Evolutionary conservation across 2,113 vertebrate species (phyloP).

Genomic region (Gavialis gangeticus): DNA sequence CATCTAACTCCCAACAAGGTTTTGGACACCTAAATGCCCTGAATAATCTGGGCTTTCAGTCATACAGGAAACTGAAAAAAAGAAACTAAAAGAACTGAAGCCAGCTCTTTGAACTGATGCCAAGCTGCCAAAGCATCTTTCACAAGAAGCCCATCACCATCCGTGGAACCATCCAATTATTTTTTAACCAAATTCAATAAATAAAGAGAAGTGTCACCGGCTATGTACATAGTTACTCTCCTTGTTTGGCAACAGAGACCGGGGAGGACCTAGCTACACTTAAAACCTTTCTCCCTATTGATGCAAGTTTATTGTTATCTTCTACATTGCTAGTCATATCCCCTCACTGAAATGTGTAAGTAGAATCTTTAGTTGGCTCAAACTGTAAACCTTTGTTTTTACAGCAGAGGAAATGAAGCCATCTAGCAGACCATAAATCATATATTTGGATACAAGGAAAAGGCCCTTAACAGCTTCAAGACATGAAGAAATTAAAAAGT

Average conservation of each 20-base stretch:
- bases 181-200: too few relatives aligned
- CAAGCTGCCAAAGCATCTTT: too few relatives aligned
- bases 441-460: background rate
- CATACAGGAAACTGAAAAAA: too few relatives aligned
- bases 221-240: too few relatives aligned
- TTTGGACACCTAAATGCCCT: too few relatives aligned
- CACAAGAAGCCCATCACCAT: too few relatives aligned
- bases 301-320: background rate
- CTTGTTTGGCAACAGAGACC: background rate
- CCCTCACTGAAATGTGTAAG: background rate
- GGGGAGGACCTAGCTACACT: conserved; percentile 53
- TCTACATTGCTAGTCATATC: background rate
- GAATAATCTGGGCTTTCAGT: too few relatives aligned
- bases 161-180: too few relatives aligned
- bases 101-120: too few relatives aligned
- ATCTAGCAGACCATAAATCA: background rate
- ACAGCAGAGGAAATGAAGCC: rapidly evolving
- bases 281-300: conserved; percentile 9
- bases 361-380: background rate
- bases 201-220: too few relatives aligned
- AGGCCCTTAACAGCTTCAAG: rapidly evolving
- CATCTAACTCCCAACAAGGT: too few relatives aligned
- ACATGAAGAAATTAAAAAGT: background rate
- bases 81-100: too few relatives aligned
- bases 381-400: background rate